A percentile compares a stretch with the other conserved stretches of the same genome.
Evolutionary conservation across 1,140 invertebrate genomes (phyloP).

Genomic region (Micrasema minimum): DNA sequence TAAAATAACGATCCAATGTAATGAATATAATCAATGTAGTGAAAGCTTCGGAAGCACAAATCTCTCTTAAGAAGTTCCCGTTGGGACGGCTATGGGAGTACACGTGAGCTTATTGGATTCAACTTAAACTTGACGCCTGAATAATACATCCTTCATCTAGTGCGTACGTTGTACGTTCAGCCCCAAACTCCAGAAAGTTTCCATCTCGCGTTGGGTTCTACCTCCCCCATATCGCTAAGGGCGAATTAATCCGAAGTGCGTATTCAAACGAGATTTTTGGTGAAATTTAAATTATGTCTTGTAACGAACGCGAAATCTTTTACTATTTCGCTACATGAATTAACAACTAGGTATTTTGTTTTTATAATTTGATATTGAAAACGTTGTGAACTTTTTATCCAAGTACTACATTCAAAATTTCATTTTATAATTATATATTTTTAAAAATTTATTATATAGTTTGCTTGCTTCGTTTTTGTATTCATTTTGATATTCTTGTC

Average conservation of each 20-base stretch:
- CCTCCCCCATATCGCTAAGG: not conserved
- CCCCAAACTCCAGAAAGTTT: constrained; percentile 9
- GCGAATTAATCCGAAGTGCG: constrained; percentile 16
- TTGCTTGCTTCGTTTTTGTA: no score
- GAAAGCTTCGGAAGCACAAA: constrained; percentile 11
- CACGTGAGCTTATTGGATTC: constrained; percentile 50
- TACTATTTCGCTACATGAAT: no score
- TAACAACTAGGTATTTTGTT: no score
- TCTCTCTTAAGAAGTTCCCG: not conserved
- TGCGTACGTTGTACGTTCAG: constrained; percentile 1
- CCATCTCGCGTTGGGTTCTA: not conserved
- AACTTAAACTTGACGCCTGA: constrained; percentile 53
- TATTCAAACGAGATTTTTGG: constrained; percentile 18
- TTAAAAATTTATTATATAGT: no score
- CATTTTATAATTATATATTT: no score
- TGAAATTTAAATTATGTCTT: constrained; percentile 14
- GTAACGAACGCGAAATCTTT: no score
- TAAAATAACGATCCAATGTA: not conserved
- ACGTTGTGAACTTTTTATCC: not conserved
- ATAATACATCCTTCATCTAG: constrained; percentile 48
- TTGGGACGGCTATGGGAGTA: constrained; percentile 2
- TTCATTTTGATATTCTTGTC: no score
- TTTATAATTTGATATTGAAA: not conserved
- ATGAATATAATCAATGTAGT: not conserved
- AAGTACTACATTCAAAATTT: no score